phyloP scores from a whole-genome alignment of 2,888 invertebrate genomes.

The Cosmia pyralina region DNA sequence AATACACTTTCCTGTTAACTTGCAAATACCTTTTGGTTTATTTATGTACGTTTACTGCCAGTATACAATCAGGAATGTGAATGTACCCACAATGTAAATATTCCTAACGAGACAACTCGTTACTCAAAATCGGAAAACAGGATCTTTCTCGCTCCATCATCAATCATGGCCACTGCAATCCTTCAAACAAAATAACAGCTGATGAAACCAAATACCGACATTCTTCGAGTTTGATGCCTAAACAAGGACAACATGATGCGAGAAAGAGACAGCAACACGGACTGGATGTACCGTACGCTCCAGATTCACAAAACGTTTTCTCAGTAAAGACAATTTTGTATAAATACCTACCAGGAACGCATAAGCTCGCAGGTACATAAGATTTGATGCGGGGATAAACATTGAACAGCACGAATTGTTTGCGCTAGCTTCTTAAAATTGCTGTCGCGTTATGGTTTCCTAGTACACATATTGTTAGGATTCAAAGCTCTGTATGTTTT shows the following conservation, averaged over 20 bases:
- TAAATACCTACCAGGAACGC: constrained; percentile 73
- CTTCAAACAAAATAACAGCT: constrained; percentile 64
- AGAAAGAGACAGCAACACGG: constrained; percentile 54
- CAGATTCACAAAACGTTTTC: constrained; percentile 73
- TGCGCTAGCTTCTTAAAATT: constrained; percentile 40
- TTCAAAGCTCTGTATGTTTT: constrained; percentile 22
- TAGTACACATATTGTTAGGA: constrained; percentile 46
- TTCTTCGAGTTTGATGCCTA: constrained; percentile 54
- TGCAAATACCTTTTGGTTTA: constrained; percentile 40
- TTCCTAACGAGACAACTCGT: constrained; percentile 50
- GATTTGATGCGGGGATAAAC: constrained; percentile 61
- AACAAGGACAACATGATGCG: constrained; percentile 56
- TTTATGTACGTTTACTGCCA: constrained; percentile 30
- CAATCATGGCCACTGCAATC: constrained; percentile 55
- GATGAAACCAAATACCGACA: constrained; percentile 65
- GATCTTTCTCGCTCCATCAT: constrained; percentile 50
- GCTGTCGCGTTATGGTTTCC: constrained; percentile 58
- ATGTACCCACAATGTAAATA: constrained; percentile 41
- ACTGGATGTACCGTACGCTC: constrained; percentile 76
- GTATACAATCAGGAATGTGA: constrained; percentile 40
- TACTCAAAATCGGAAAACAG: constrained; percentile 61
- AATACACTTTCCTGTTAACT: constrained; percentile 30
- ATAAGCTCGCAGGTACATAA: constrained; percentile 58
- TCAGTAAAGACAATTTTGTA: constrained; percentile 75
- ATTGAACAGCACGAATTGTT: constrained; percentile 40